Conservation (phyloP, 2,888 invertebrate genomes). For the Zelleria hepariella region DNA sequence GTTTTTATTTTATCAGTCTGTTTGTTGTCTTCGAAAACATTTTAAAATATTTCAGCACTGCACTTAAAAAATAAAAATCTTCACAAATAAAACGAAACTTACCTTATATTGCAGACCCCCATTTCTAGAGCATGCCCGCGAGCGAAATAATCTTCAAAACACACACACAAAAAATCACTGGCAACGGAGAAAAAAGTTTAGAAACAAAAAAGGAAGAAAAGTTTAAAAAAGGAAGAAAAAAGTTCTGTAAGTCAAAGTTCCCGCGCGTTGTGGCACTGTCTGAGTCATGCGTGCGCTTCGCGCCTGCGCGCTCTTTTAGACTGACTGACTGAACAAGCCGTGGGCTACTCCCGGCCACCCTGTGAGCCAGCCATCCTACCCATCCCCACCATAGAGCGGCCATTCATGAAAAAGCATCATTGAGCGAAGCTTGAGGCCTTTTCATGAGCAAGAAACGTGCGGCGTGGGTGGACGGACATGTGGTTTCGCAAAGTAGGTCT, state of each 20-base stretch:
- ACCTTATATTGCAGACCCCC: conserved; percentile 56
- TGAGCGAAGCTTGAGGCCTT: not conserved
- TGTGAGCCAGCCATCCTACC: conserved; percentile 27
- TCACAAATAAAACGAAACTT: conserved; percentile 15
- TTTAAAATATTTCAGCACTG: too few relatives aligned
- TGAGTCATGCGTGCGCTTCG: conserved; percentile 26
- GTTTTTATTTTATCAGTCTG: too few relatives aligned
- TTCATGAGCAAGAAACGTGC: not conserved
- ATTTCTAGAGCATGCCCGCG: conserved; percentile 55
- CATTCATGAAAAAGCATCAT: not conserved
- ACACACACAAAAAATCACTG: not conserved
- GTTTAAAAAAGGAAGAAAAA: conserved; percentile 15
- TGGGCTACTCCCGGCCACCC: conserved; percentile 13
- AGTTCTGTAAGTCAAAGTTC: conserved; percentile 39
- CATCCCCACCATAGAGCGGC: conserved; percentile 22
- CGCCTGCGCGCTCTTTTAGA: conserved; percentile 12
- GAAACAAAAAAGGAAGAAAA: conserved; percentile 11
- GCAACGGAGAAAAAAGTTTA: not conserved
- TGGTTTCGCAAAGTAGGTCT: too few relatives aligned
- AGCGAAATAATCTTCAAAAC: not conserved
- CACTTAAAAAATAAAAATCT: not conserved
- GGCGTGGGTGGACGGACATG: not conserved
- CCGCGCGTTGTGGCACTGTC: conserved; percentile 38
- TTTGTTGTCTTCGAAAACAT: too few relatives aligned
- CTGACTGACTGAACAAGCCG: conserved; percentile 8